phyloP scores from a whole-genome alignment of 2,797 vertebrate genomes.

The Sorex maritimensis region DNA sequence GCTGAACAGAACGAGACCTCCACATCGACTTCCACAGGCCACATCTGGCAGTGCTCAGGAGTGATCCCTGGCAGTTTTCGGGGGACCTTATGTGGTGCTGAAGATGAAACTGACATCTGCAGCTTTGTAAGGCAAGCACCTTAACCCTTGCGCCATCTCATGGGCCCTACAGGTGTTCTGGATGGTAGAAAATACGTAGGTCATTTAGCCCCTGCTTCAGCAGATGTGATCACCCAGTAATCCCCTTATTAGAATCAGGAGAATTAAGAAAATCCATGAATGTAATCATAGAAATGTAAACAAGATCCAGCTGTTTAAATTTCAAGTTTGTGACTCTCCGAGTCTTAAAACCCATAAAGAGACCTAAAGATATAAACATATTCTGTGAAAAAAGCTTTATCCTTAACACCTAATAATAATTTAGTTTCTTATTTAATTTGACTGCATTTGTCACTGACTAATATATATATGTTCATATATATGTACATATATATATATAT shows the following conservation, averaged over 20 bases:
- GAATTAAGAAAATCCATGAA: slow-evolving; percentile 19
- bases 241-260: not conserved
- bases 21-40: no score
- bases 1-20: no score
- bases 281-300: not conserved
- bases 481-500: no score
- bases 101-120: no score
- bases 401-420: not conserved
- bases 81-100: no score
- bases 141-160: no score
- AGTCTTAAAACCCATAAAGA: not conserved
- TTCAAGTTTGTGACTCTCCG: not conserved
- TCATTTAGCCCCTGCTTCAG: not conserved
- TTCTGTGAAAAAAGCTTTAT: not conserved
- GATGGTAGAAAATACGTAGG: not conserved
- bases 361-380: not conserved
- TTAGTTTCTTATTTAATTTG: slow-evolving; percentile 45
- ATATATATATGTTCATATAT: no score
- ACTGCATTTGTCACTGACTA: slow-evolving; percentile 12
- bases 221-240: not conserved
- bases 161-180: not conserved
- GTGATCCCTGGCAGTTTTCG: no score
- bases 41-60: no score
- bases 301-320: slow-evolving; percentile 18
- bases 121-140: no score